Percentiles rank a stretch among this genome's conserved stretches.
Evolutionary conservation across 2,113 vertebrate genomes (phyloP).

Genomic region (Tiliqua scincoides): DNA sequence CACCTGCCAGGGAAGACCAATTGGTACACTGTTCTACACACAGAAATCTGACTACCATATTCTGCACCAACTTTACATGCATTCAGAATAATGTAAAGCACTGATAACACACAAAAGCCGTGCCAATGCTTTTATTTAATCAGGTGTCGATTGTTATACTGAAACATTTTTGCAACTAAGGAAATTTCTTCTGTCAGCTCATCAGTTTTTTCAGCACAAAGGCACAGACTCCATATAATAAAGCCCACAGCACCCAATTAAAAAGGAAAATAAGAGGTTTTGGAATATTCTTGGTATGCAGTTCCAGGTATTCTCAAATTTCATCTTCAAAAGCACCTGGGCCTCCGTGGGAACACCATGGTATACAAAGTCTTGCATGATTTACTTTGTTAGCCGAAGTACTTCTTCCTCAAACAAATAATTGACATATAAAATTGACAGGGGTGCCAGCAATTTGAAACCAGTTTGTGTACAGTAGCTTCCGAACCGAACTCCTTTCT

Average conservation of each 20-base stretch:
- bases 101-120: not conserved
- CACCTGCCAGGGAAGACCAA: too few relatives aligned
- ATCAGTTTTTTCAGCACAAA: slow-evolving; percentile 20
- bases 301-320: slow-evolving; percentile 24
- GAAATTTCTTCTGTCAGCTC: slow-evolving; percentile 32
- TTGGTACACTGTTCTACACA: not conserved
- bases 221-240: slow-evolving; percentile 44
- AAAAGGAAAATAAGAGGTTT: slow-evolving; percentile 22
- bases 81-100: not conserved
- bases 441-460: not conserved
- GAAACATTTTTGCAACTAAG: slow-evolving; percentile 18
- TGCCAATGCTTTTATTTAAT: not conserved
- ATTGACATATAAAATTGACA: slow-evolving; percentile 14
- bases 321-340: slow-evolving; percentile 27
- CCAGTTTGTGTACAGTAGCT: slow-evolving; percentile 10
- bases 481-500: slow-evolving; percentile 6
- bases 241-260: slow-evolving; percentile 58
- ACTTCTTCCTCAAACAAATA: slow-evolving; percentile 37
- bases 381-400: slow-evolving; percentile 22
- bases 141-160: not conserved
- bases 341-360: slow-evolving; percentile 12
- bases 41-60: not conserved
- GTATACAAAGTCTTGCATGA: slow-evolving; percentile 20
- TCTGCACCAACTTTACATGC: not conserved
- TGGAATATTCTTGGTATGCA: not conserved